A percentile compares a stretch with the other conserved stretches of the same genome.
phyloP scores from a whole-genome alignment of 2,113 vertebrate species.

The Lophotis ruficrista region DNA sequence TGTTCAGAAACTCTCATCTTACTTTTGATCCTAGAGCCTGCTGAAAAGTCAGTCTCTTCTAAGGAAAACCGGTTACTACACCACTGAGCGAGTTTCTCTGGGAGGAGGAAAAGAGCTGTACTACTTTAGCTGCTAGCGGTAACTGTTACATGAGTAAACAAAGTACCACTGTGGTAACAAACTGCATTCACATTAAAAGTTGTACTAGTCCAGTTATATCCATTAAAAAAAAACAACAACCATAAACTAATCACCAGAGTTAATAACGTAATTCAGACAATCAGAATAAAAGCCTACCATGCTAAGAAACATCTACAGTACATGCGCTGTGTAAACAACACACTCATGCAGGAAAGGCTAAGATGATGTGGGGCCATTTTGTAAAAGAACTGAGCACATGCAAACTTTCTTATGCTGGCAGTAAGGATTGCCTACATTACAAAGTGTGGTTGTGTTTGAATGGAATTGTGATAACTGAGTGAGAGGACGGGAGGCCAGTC shows the following conservation, averaged over 20 bases:
- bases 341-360: neutral
- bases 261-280: neutral
- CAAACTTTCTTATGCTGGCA: neutral
- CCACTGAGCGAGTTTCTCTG: accelerated
- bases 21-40: neutral
- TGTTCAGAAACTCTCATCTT: neutral
- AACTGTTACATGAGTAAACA: neutral
- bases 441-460: constrained; percentile 52
- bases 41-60: neutral
- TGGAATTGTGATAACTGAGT: constrained; percentile 38
- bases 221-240: neutral
- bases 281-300: neutral
- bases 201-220: neutral
- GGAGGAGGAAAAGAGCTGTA: neutral
- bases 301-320: neutral
- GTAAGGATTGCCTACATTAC: neutral
- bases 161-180: neutral
- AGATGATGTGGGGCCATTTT: neutral
- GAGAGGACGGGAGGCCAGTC: constrained; percentile 21
- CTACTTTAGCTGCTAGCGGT: neutral
- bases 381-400: neutral
- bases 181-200: neutral
- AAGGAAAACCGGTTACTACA: neutral
- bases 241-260: neutral
- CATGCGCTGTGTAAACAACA: neutral